Base-by-base conservation (phyloP, 92 coral and sea anemone genomes). In the Ricordea florida region DNA sequence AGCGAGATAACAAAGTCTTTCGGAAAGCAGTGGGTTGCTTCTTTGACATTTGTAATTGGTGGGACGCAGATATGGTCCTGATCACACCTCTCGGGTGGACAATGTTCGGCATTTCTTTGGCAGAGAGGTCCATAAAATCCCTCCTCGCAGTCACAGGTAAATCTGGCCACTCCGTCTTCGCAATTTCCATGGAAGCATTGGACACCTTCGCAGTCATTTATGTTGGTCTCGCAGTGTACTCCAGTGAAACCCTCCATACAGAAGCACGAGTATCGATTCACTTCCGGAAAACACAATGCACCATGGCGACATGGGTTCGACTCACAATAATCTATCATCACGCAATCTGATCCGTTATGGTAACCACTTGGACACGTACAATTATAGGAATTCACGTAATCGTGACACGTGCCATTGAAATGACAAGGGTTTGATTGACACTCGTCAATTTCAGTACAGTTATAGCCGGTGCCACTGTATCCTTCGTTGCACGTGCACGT, bases 391-490 rank as follows among this genome's bases (percentile, higher is more conserved):
- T 92, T 87, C 36, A 89, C 61, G 10, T 45, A 66, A 51, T 96
- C 93, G 6, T 51, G 62, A 32, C 99, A 96, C 20, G 67, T 56
- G 23, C 99, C 97, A 20, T 66, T 45, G 22, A 47, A 20, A 15
- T 57, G 24, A 43, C 97, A 91, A 22, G 93, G 93, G 10, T 73
- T 74, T 21, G 87, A 38, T 6, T 4, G 21, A 47, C 99, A 96
- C 66, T 96, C 99, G 71, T 96, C 65, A 23, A 89, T 89, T 13
- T 89, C 87, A n/a, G 59, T 56, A 34, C 99, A 96, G 59, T 71
- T 89, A n/a, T 57, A n/a, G 8, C 97, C 96, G 52, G 80, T 67
- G n/a, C 98, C 97, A 1, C 61, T 34, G 68, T 36, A 96, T 8
- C 99, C 99, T 10, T 67, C 69, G 22, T 79, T 77, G 63, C 99